These are phyloP conservation scores for Lycodopsis pacificus DNA, from an alignment of 2,797 vertebrate species.

Conservation along the genomic window DNA sequence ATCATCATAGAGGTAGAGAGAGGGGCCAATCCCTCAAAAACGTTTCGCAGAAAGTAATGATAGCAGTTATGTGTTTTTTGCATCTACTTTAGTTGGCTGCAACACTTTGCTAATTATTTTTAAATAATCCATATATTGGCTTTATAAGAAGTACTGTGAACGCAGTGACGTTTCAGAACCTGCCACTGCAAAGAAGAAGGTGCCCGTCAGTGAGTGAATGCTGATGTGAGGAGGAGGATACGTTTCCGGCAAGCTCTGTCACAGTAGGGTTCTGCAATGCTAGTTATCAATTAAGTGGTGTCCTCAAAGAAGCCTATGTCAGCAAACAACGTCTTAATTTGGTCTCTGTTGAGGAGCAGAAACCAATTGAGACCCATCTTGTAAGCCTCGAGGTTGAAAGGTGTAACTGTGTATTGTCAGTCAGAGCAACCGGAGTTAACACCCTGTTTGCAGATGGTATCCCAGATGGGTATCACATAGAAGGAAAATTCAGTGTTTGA, in stretches of 20 bases:
- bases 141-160: neutral
- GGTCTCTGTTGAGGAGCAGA: neutral
- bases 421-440: neutral
- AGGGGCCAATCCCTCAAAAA: neutral
- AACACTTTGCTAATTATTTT: neutral
- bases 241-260: neutral
- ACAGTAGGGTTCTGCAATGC: neutral
- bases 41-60: neutral
- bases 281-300: neutral
- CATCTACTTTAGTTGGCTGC: neutral
- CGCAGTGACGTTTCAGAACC: neutral
- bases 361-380: neutral
- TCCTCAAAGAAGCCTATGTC: neutral
- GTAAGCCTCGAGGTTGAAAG: neutral
- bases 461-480: neutral
- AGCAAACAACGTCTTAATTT: neutral
- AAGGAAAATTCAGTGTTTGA: neutral
- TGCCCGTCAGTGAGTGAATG: neutral
- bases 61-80: neutral
- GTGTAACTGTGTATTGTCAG: neutral
- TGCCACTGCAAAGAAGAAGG: neutral
- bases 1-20: neutral
- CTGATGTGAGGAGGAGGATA: conserved; percentile 4
- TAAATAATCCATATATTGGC: neutral
- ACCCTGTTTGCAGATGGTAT: neutral